Evolutionary conservation across 2,113 vertebrate species (phyloP).

Genomic region (Speoplatyrhinus poulsoni): DNA sequence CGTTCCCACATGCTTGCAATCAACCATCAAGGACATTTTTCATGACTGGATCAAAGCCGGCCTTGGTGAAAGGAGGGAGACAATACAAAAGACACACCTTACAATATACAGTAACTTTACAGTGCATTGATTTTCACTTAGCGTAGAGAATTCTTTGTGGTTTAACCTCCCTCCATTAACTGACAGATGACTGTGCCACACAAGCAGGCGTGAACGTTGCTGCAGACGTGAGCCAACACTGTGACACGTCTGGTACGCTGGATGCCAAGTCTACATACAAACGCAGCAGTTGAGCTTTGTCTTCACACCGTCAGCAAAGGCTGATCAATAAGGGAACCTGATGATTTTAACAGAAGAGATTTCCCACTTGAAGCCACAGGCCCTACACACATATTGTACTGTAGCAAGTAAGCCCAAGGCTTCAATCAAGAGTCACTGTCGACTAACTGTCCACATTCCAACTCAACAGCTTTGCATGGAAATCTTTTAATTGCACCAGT

Average conservation of each 20-base stretch:
- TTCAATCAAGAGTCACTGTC: too few species aligned
- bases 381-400: not conserved
- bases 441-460: too few species aligned
- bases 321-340: not conserved
- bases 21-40: slow-evolving; percentile 63
- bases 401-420: slow-evolving; percentile 15
- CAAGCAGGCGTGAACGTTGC: slow-evolving; percentile 2
- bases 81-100: slow-evolving; percentile 20
- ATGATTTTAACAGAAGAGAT: not conserved
- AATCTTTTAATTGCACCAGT: too few species aligned
- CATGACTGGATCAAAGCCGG: slow-evolving; percentile 33
- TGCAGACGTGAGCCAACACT: not conserved
- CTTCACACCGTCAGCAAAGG: not conserved
- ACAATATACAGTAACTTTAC: slow-evolving; percentile 32
- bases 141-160: too few species aligned
- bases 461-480: too few species aligned
- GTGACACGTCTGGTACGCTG: not conserved
- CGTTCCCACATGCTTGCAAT: slow-evolving; percentile 58
- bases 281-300: not conserved
- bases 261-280: not conserved
- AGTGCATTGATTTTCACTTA: slow-evolving; percentile 8
- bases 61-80: slow-evolving; percentile 26
- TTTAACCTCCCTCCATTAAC: slow-evolving; percentile 7
- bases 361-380: not conserved
- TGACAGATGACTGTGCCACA: slow-evolving; percentile 32